A percentile compares a stretch with the other conserved stretches of the same genome.
phyloP scores from a whole-genome alignment of 2,888 invertebrate genomes.

The Lasioglossum villosulum region DNA sequence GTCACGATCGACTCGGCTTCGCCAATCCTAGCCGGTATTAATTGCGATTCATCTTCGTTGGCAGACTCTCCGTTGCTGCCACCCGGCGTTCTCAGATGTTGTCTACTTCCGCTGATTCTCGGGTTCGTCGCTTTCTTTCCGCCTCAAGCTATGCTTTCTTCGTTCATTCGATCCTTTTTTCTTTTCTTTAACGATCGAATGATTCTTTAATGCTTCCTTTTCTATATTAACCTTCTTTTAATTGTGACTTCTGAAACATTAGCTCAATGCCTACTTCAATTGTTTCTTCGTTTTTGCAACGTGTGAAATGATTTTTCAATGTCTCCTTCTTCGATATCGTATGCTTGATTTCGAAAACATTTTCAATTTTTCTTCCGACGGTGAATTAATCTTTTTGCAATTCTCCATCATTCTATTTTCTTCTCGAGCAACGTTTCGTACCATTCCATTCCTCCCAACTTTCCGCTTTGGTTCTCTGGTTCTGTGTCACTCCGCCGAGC shows the following conservation, averaged over 20 bases:
- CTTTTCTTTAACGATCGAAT: neutral
- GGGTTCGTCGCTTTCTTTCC: neutral
- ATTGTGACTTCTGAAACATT: neutral
- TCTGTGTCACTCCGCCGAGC: slow-evolving; percentile 4
- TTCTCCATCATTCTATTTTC: neutral
- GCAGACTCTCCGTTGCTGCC: slow-evolving; percentile 9
- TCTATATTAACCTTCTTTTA: neutral
- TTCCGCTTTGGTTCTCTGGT: slow-evolving; percentile 5
- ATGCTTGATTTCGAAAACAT: neutral
- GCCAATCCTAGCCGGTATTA: neutral
- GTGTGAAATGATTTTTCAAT: neutral
- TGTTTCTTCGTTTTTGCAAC: slow-evolving; percentile 9
- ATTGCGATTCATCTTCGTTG: slow-evolving; percentile 38
- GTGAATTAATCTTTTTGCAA: neutral
- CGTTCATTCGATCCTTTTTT: neutral
- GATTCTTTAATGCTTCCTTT: neutral
- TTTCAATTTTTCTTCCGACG: neutral
- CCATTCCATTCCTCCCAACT: neutral
- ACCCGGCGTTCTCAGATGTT: neutral
- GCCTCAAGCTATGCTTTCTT: neutral
- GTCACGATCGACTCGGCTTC: slow-evolving; percentile 8
- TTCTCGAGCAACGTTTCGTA: neutral
- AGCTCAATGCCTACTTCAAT: neutral
- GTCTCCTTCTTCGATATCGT: too few species aligned
- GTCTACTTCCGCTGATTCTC: slow-evolving; percentile 20